Evolutionary conservation across 2,888 invertebrate genomes (phyloP).

Genomic region (Xylophagus ater): DNA sequence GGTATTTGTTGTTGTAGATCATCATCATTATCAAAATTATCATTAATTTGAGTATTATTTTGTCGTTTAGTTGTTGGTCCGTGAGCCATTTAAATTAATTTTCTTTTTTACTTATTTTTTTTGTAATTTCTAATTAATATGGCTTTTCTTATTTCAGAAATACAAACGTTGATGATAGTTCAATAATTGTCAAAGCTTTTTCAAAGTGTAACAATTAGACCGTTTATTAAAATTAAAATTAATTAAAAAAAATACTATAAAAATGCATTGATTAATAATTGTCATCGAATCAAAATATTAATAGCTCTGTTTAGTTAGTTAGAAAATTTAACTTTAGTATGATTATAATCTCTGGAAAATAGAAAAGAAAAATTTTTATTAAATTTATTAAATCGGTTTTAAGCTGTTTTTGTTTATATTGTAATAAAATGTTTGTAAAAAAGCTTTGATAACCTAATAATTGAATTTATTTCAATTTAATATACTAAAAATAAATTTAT

Average conservation of each 20-base stretch:
- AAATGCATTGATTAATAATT: slow-evolving; percentile 11
- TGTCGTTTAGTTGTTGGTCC: slow-evolving; percentile 31
- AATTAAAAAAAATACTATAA: slow-evolving; percentile 9
- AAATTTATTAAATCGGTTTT: too few relatives aligned
- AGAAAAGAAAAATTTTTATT: too few relatives aligned
- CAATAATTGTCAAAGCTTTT: neutral
- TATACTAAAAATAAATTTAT: too few relatives aligned
- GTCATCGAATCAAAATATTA: slow-evolving; percentile 10
- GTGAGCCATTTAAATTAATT: slow-evolving; percentile 30
- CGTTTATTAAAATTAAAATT: neutral
- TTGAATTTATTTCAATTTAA: too few relatives aligned
- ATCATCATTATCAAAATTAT: slow-evolving; percentile 25
- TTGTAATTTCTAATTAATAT: neutral
- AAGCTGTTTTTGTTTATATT: too few relatives aligned
- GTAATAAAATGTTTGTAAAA: too few relatives aligned
- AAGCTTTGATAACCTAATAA: too few relatives aligned
- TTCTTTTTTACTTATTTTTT: neutral
- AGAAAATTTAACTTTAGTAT: too few relatives aligned
- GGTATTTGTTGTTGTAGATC: slow-evolving; percentile 29
- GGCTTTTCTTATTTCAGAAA: neutral
- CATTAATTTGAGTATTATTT: slow-evolving; percentile 22
- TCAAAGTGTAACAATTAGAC: neutral
- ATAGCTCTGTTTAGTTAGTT: too few relatives aligned
- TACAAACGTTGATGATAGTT: neutral
- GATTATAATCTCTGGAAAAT: too few relatives aligned